Evolutionary conservation across 2,113 vertebrate species (phyloP).

Genomic region (Myiozetetes cayanensis): DNA sequence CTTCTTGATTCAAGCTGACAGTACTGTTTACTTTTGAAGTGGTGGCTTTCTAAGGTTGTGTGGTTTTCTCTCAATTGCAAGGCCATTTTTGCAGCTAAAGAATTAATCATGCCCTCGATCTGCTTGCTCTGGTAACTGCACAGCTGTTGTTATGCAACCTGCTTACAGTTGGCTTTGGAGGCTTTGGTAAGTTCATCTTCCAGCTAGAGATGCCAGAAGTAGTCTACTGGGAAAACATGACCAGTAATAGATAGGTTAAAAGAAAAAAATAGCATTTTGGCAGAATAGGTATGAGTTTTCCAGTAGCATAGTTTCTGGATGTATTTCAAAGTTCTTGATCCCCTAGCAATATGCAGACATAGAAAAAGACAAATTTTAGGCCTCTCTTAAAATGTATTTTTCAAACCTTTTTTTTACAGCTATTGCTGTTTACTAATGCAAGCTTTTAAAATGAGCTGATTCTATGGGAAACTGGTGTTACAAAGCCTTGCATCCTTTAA

Average conservation of each 20-base stretch:
- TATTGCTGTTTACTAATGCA: background rate
- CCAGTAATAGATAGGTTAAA: background rate
- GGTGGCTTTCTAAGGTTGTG: background rate
- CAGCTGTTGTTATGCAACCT: background rate
- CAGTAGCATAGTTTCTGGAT: background rate
- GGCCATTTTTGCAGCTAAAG: background rate
- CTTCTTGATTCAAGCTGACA: background rate
- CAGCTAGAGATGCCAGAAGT: background rate
- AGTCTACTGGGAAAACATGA: background rate
- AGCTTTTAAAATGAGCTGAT: background rate
- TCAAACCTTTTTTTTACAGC: background rate
- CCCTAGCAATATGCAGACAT: background rate
- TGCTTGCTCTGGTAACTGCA: background rate
- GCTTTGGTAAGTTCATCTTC: background rate
- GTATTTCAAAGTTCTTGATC: background rate
- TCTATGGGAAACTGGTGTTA: background rate
- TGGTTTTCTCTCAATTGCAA: background rate
- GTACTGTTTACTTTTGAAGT: background rate
- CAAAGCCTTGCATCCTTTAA: background rate
- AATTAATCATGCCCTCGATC: background rate
- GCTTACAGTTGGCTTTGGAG: background rate
- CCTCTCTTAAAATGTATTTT: background rate
- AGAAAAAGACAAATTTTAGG: background rate
- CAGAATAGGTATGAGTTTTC: background rate
- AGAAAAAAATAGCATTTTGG: background rate